Percentiles rank a stretch among this genome's conserved stretches.
Evolutionary conservation across 2,888 invertebrate genomes (phyloP).

Genomic region (Diachrysia chrysitis): DNA sequence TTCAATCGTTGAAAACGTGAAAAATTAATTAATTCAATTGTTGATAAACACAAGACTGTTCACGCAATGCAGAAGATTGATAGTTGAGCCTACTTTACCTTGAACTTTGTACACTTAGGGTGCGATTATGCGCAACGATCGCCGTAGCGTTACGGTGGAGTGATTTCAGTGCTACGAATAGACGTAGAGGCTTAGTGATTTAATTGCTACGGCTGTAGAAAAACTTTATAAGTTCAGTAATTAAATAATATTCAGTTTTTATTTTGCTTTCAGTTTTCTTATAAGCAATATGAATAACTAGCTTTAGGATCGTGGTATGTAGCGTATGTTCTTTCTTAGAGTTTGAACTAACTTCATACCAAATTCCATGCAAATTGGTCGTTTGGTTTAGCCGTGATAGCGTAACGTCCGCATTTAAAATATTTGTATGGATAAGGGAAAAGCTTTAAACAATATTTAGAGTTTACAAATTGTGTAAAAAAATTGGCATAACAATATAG

Average conservation of each 20-base stretch:
- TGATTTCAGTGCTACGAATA: background rate
- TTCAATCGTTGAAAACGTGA: conserved; percentile 14
- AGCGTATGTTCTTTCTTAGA: too few relatives aligned
- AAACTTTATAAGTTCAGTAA: background rate
- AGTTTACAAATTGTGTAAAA: too few relatives aligned
- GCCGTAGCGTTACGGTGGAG: background rate
- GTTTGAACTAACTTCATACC: too few relatives aligned
- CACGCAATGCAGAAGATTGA: conserved; percentile 37
- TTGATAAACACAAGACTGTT: conserved; percentile 34
- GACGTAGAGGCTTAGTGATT: background rate
- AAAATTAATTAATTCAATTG: conserved; percentile 28
- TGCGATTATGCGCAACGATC: conserved; percentile 7
- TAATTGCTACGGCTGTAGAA: background rate
- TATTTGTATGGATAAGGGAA: too few relatives aligned
- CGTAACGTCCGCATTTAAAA: too few relatives aligned
- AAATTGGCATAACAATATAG: too few relatives aligned
- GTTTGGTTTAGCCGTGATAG: too few relatives aligned
- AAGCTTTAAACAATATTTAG: too few relatives aligned
- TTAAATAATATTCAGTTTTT: too few relatives aligned
- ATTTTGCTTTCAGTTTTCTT: background rate
- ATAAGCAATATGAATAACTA: too few relatives aligned
- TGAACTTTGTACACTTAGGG: conserved; percentile 43
- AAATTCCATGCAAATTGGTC: too few relatives aligned
- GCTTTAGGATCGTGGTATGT: too few relatives aligned
- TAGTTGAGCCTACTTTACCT: conserved; percentile 31